Evolutionary conservation across 2,797 vertebrate species (phyloP), one percentile per base, ranked within the genome.

Genomic region (Takifugu ocellatus): DNA sequence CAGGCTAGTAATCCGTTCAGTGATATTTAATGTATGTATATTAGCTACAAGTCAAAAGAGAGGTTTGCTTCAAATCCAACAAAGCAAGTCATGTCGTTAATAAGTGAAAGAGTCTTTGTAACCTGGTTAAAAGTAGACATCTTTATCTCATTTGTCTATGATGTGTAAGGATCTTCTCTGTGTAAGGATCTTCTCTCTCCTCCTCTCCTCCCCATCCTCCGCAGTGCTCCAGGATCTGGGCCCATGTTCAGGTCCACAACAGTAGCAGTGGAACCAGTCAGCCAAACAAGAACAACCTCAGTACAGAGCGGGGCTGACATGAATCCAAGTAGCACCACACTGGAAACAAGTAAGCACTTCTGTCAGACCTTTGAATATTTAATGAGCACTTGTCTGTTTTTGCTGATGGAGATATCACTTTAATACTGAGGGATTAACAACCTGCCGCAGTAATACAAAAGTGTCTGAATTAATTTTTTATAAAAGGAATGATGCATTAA

Each of bases 221-320:
- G 39, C 74, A 98, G 96, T 6, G 96, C 96, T 83, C 94, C 95
- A 21, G 97, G 97, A 73, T 97, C 95, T 1, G 97, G 97, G 1
- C 97, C 97, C 11, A 99, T 96, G 97, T 99, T 99, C 87, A 94
- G 95, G 76, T 98, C 96, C 74, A 99, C 97, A 4, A 99, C 96
- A 0, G 95, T 99, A 61, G 97, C 94, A 0, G 93, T 99, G 44
- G 91, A 86, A 76, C 82, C 81, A 26, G 54, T 14, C 0, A 53
- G 88, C 90, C 64, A 88, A 87, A 60, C 46, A 49, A 29, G 69
- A 54, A 61, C 61, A 2, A 36, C 61, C 56, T 56, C 48, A 0
- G 49, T 51, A 51, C 80, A 63, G 64, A 78, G 75, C 61, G 70
- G 67, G 78, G 64, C 51, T 36, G 56, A 77, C 63, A 31, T 76